Percentiles rank a stretch among this genome's conserved stretches.
phyloP scores from a whole-genome alignment of 2,113 vertebrate genomes.

The Hemiscyllium ocellatum region DNA sequence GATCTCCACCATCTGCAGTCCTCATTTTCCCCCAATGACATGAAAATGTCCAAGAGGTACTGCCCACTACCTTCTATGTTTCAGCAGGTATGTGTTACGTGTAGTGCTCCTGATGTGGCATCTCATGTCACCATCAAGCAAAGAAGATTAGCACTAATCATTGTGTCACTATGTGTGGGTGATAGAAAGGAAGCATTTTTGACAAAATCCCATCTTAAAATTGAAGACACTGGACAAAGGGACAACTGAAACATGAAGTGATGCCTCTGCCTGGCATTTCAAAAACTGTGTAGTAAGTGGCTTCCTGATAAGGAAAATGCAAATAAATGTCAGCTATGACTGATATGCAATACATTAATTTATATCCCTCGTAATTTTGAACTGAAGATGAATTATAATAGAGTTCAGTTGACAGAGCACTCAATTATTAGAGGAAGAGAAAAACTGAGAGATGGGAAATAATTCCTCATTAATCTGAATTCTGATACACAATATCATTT shows the following conservation, averaged over 20 bases:
- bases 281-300: not conserved
- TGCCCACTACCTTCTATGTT: not conserved
- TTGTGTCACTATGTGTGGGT: not conserved
- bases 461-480: not conserved
- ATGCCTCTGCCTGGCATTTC: not conserved
- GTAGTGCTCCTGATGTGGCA: not conserved
- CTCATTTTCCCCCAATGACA: not conserved
- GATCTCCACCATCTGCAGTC: too few species aligned
- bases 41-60: not conserved
- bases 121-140: not conserved
- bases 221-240: not conserved
- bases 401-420: not conserved
- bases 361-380: not conserved
- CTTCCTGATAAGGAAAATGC: not conserved
- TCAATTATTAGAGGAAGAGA: not conserved
- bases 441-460: not conserved
- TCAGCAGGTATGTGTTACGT: not conserved
- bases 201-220: not conserved
- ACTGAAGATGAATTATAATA: not conserved
- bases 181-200: not conserved
- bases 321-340: not conserved
- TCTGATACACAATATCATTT: not conserved
- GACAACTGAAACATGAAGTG: not conserved
- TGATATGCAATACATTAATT: not conserved
- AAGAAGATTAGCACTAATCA: not conserved